Base-by-base conservation (phyloP, 2,888 invertebrate species). In the Apeira syringaria region DNA sequence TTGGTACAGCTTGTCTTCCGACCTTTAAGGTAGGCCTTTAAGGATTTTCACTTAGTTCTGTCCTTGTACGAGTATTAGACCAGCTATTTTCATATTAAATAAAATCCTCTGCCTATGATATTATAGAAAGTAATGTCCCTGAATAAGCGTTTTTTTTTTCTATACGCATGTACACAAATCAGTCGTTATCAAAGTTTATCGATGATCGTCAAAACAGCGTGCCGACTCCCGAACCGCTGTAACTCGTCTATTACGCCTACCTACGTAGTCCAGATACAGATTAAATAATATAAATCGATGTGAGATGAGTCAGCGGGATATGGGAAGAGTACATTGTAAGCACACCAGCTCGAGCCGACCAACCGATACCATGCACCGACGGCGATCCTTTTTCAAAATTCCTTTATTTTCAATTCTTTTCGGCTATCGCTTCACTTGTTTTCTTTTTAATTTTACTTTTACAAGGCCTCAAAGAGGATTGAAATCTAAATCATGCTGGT, bases 211-310 rank as follows among this genome's bases (percentile, higher is more conserved):
- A 71, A 72, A 81, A 70, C 58, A 62, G 62, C 41, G 59, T 59
- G 59, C 56, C 59, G 71, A 71, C 74, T 74, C 69, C 74, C 70
- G 70, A 68, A 73, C 70, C 66, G 71, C 68, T 75, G 64, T 79
- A 78, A 80, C 79, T 77, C 78, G 66, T 75, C 75, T 79, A 80
- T 77, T 79, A 80, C 74, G 71, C 73, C 70, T 73, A 61, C 74
- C 69, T 72, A 24, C 24, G 20, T 20, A 73, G 74, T 77, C 74
- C 74, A 77, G 75, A 77, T 75, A 74, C 68, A 68, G 74, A 78
- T 80, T 85, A 82, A 86, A 80, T 76, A 80, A 81, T 85, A 88
- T 88, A 87, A 86, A 87, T 87, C 78, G 80, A 77, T 57, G 63
- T 61, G 56, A 61, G 69, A 77, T 88, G 88, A 88, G 70, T 80